Percentiles rank a stretch among this genome's conserved stretches.
These are phyloP conservation scores for Orgyia antiqua DNA, from an alignment of 2,888 invertebrate species.

Conservation along the genomic window DNA sequence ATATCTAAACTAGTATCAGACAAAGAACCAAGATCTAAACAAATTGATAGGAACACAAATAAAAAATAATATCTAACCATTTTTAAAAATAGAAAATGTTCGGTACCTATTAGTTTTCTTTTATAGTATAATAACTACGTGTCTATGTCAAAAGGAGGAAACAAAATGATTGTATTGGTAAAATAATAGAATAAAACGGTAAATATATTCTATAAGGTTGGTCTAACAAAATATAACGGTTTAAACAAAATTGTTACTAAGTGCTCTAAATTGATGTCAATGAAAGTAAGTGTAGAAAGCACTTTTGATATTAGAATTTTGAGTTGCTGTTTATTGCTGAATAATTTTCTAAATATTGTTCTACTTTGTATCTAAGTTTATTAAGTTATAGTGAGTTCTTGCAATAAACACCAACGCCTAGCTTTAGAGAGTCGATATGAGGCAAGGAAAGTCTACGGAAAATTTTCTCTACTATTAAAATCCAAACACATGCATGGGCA, in stretches of 20 bases:
- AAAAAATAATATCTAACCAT: too few relatives aligned
- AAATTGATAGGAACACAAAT: constrained; percentile 22
- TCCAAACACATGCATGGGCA: too few relatives aligned
- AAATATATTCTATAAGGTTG: neutral
- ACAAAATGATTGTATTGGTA: neutral
- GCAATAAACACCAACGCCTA: too few relatives aligned
- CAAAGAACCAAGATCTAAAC: constrained; percentile 23
- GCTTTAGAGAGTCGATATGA: too few relatives aligned
- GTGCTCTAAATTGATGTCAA: neutral
- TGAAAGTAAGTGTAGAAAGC: constrained; percentile 1
- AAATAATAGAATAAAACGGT: neutral
- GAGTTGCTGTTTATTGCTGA: too few relatives aligned
- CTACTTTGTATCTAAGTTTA: too few relatives aligned
- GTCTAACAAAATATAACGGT: neutral
- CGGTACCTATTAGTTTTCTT: too few relatives aligned
- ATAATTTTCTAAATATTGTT: too few relatives aligned
- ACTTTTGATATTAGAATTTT: neutral
- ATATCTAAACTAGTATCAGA: constrained; percentile 6
- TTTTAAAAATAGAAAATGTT: too few relatives aligned
- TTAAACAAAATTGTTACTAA: neutral
- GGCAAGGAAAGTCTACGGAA: too few relatives aligned
- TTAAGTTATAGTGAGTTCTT: too few relatives aligned
- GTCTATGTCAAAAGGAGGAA: neutral
- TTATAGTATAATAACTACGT: neutral
- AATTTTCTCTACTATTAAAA: too few relatives aligned